phyloP scores from a whole-genome alignment of 2,113 vertebrate genomes.

The Seriola aureovittata region DNA sequence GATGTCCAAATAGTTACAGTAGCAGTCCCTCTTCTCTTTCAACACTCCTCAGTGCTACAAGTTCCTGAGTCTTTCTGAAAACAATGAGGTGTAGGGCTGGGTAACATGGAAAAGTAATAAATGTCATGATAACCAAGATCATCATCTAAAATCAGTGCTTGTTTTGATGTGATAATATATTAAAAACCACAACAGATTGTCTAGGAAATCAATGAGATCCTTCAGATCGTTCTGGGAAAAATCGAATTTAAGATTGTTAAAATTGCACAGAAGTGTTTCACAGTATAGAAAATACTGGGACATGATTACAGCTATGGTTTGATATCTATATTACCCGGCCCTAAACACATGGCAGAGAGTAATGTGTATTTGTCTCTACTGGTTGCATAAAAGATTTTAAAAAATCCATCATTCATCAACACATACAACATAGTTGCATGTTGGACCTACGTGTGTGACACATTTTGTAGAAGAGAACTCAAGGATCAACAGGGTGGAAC shows the following conservation, averaged over 20 bases:
- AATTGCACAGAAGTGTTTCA: neutral
- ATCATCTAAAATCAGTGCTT: neutral
- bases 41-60: neutral
- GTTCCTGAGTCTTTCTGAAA: neutral
- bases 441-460: slow-evolving; percentile 21
- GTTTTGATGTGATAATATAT: neutral
- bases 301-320: neutral
- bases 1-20: neutral
- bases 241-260: neutral
- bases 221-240: neutral
- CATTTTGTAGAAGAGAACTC: neutral
- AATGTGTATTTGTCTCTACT: neutral
- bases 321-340: neutral
- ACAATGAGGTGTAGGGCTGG: neutral
- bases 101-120: neutral
- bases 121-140: neutral
- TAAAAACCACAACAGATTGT: neutral
- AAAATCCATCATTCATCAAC: neutral
- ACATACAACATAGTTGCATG: slow-evolving; percentile 11
- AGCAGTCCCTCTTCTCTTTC: neutral
- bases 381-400: neutral
- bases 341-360: neutral
- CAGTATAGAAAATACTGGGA: neutral
- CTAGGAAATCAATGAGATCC: neutral
- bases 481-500: slow-evolving; percentile 9